Base-by-base conservation (phyloP, 2,113 vertebrate species). In the Gila orcuttii region DNA sequence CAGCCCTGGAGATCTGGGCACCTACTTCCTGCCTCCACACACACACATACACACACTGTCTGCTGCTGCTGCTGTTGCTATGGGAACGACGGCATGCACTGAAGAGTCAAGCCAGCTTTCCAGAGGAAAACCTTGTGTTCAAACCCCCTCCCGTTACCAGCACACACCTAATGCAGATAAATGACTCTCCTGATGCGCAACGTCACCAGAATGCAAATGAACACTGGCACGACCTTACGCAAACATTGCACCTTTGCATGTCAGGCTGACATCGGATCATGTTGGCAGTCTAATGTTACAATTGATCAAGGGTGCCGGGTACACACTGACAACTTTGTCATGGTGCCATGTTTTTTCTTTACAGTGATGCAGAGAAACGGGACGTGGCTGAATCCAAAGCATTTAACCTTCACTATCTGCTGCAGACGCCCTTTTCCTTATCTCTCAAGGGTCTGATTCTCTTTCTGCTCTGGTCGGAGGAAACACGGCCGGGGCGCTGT, bases 71-170 rank as follows among this genome's bases (percentile, higher is more conserved):
- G 94, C 92, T 93, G 95, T 96, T 95, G 93, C 95, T 93, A 94
- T 95, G 91, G 94, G 91, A 96, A 96, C 95, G 93, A 78, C 91
- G 92, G 90, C 91, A 90, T 91, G 91, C 93, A 92, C 93, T 93
- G 91, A 86, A 91, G 89, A 86, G 52, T 87, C 89, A 91, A 93
- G 92, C 94, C 91, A 90, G 88, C 90, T 94, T 93, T 93, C 87
- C 82, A 86, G 71, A 90, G 86, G 85, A 90, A 91, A 93, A 66
- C 50, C 23, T 33, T 33, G 45, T 47, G 71, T 31, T 66, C 59
- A 33, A 31, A 12, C 45, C 11, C 59, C 71, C 83, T 66, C 84
- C 75, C 60, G 36, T 55, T 42, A 12, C 83, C 84, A 55, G 60
- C 25, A 66, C 62, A 86, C 36, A 82, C 69, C 45, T 52, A 62